Evolutionary conservation across 2,797 vertebrate species (phyloP), one percentile per base, ranked within the genome.

Genomic region (Karalla daura): DNA sequence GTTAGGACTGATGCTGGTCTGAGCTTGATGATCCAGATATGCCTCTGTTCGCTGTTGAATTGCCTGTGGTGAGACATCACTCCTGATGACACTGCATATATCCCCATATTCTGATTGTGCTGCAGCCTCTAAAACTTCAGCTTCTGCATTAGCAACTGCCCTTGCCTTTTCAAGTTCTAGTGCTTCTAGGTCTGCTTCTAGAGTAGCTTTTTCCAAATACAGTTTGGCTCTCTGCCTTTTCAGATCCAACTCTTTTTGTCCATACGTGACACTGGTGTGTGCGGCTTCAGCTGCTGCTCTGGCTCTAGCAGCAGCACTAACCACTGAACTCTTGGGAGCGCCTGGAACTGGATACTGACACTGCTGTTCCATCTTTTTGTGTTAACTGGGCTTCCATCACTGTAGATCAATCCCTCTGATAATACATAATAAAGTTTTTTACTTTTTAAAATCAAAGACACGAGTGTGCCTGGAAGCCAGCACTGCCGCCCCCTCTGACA

Each of bases 401-500:
- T 49, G 46, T 2, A 3, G n/a, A 12, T 3, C 8, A 47, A 28
- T 28, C 25, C 25, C 1, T 18, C 45, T 18, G 9, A 47, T 46
- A n/a, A n/a, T n/a, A n/a, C n/a, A n/a, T n/a, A n/a, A n/a, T n/a
- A n/a, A n/a, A n/a, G n/a, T n/a, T n/a, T n/a, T n/a, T n/a, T n/a
- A n/a, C n/a, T n/a, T n/a, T n/a, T n/a, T n/a, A n/a, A n/a, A n/a
- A n/a, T n/a, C n/a, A n/a, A 84, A 86, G 81, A 85, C 84, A 79
- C 83, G 63, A 67, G 75, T 81, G 86, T 84, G 81, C 77, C 82
- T 83, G 82, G 81, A 84, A 82, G 78, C 83, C 54, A 77, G 54
- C 65, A 33, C 84, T 47, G 41, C 60, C 14, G 28, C 72, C 77
- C 60, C 68, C 51, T 61, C 74, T 39, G 37, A 70, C 77, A 54